These are phyloP conservation scores for Leguminivora glycinivorella DNA, from an alignment of 1,140 invertebrate species.

Conservation along the genomic window DNA sequence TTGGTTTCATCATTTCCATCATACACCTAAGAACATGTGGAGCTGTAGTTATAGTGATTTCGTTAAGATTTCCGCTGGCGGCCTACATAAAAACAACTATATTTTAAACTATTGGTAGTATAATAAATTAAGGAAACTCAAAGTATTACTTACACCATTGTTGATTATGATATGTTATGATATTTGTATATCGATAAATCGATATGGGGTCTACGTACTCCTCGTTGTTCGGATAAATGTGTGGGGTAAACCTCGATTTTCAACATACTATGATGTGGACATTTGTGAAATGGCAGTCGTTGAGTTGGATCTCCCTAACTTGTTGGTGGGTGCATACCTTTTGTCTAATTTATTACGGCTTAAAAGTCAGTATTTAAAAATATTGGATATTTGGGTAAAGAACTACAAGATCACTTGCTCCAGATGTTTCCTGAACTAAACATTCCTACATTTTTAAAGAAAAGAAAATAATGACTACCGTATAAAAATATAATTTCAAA, in stretches of 20 bases:
- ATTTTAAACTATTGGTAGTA: not conserved
- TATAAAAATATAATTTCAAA: not conserved
- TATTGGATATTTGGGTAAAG: not conserved
- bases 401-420: not conserved
- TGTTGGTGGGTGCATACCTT: not conserved
- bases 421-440: not conserved
- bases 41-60: not conserved
- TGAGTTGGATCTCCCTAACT: no score
- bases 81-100: not conserved
- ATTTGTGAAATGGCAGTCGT: not conserved
- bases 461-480: slow-evolving; percentile 18
- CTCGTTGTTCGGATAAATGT: slow-evolving; percentile 21
- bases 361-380: not conserved
- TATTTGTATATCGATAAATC: not conserved
- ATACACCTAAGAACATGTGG: not conserved
- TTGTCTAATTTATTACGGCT: not conserved
- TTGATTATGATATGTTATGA: not conserved
- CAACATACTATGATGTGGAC: not conserved
- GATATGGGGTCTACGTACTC: no score
- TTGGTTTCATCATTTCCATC: not conserved
- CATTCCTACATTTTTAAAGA: not conserved
- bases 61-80: not conserved
- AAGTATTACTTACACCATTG: not conserved
- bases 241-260: slow-evolving; percentile 33
- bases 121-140: not conserved